phyloP scores from a whole-genome alignment of 2,888 invertebrate genomes.

The Drosophila stalkeri region DNA sequence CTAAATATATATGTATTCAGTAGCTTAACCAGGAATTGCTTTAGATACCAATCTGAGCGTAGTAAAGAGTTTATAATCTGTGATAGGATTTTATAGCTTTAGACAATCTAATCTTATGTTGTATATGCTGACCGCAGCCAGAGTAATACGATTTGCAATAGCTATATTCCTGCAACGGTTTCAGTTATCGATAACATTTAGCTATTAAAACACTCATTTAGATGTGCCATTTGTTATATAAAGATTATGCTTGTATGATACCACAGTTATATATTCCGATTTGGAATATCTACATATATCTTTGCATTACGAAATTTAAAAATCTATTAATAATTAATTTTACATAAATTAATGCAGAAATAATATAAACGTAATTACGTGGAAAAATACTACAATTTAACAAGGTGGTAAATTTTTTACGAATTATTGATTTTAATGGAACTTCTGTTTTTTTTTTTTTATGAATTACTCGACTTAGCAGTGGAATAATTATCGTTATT shows the following conservation, averaged over 20 bases:
- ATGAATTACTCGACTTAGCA: no score
- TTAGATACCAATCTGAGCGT: not conserved
- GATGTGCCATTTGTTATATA: not conserved
- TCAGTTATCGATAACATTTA: no score
- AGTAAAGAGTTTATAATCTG: not conserved
- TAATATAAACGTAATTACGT: no score
- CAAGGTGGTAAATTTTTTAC: no score
- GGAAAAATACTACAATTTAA: no score
- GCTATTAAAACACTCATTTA: no score
- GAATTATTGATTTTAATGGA: no score
- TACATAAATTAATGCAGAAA: no score
- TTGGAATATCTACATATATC: not conserved
- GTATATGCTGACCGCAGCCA: not conserved
- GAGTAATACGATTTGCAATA: not conserved
- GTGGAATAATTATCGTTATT: no score
- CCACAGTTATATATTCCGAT: not conserved
- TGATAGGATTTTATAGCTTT: not conserved
- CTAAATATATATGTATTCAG: conserved; percentile 10
- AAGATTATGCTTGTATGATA: not conserved
- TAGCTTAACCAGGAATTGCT: not conserved
- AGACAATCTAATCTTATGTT: not conserved
- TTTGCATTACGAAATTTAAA: not conserved
- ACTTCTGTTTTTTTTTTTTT: no score
- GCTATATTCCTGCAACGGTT: no score
- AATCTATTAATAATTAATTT: no score